Evolutionary conservation across 1,140 invertebrate species (phyloP).

Genomic region (Saccostrea echinata): DNA sequence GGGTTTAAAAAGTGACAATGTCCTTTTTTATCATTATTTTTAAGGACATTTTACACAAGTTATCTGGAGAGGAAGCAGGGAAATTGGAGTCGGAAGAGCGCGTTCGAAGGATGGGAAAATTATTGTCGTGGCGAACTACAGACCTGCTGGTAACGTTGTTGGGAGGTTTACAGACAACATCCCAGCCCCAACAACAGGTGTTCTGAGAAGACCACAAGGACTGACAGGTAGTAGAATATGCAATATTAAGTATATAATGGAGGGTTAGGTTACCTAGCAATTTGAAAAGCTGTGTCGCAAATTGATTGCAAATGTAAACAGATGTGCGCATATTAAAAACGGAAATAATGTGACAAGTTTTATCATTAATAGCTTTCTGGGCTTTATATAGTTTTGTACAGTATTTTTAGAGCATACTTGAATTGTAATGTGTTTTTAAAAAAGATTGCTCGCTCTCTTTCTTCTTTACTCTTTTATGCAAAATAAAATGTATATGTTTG

Average conservation of each 20-base stretch:
- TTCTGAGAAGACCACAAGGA: not conserved
- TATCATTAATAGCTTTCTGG: too few relatives aligned
- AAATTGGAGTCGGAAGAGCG: conserved; percentile 88
- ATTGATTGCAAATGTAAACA: not conserved
- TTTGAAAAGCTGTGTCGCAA: not conserved
- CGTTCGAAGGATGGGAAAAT: conserved; percentile 83
- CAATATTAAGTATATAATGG: not conserved
- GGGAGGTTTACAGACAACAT: conserved; percentile 84
- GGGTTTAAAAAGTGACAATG: not conserved
- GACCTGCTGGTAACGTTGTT: conserved; percentile 89
- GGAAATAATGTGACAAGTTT: not conserved
- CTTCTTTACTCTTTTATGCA: not conserved
- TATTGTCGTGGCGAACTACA: conserved; percentile 91
- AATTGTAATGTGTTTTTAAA: too few relatives aligned
- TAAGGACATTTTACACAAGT: conserved; percentile 74
- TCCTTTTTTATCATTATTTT: conserved; percentile 27
- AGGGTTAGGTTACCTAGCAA: not conserved
- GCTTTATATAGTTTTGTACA: too few relatives aligned
- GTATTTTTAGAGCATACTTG: too few relatives aligned
- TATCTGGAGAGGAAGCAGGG: conserved; percentile 86
- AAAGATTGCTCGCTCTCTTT: not conserved
- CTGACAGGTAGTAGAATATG: not conserved
- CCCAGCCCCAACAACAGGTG: conserved; percentile 41
- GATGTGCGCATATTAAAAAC: conserved; percentile 1
- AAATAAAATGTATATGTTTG: not conserved